Base-by-base conservation (phyloP, 1,140 invertebrate genomes). In the Batillaria attramentaria region DNA sequence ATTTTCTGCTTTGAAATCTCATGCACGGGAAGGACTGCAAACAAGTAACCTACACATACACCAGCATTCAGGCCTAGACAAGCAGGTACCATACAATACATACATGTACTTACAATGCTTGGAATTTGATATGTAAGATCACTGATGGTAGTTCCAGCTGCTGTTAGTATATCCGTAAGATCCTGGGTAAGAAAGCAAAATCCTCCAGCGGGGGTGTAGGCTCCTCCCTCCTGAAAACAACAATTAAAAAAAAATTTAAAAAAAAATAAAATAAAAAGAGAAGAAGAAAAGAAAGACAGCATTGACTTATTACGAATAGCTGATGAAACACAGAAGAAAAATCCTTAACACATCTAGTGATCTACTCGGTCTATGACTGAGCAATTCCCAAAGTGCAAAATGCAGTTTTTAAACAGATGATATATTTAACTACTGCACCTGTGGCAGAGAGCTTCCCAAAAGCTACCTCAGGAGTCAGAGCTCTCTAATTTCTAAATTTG, bases 161-260 rank as follows among this genome's bases (percentile, higher is more conserved):
- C 41, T 42, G 68, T 66, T 31, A 39, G 68, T 37, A 62, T 31
- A 28, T 81, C 43, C 28, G 81, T 39, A 8, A 43, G 46, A 18
- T 41, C 73, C 6, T 43, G 20, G 65, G 31, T 54, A 3, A 43
- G 68, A 73, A 87, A 84, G 77, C 88, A 89, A 46, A 85, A 76
- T 8, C 87, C 88, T 69, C 84, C 85, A 65, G 80, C 74, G 87
- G 88, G 73, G 50, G 87, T 84, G 18, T 77, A 50, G 69, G 16
- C 66, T n/a, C 33, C 66, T 16, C 31, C 35, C n/a, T 35, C 24
- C 31, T 33, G 10, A 69, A 5, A n/a, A 42, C n/a, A 10, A 10
- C 2, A 62, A 18, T 6, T 60, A 39, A 13, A 41, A 18, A 20
- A 28, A 39, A 4, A 28, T 41, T 20, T 42, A 10, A 20, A n/a